These are phyloP conservation scores for Cylas formicarius DNA, from an alignment of 1,140 invertebrate species.

Conservation along the genomic window DNA sequence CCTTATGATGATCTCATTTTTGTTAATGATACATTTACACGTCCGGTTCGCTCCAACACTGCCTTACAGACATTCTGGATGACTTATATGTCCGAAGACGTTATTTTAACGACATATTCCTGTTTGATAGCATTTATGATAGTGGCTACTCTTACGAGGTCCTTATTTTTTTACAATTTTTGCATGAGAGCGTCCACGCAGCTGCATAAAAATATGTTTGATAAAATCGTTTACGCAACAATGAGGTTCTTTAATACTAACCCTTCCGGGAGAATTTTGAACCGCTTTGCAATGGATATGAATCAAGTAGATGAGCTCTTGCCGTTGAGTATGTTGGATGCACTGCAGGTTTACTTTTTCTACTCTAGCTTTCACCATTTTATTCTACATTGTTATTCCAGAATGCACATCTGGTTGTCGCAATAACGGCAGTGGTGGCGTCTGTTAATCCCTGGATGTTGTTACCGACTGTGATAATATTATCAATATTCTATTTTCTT, in stretches of 20 bases:
- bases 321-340: constrained; percentile 67
- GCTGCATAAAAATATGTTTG: constrained; percentile 78
- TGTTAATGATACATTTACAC: constrained; percentile 1
- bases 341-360: constrained; percentile 45
- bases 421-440: constrained; percentile 22
- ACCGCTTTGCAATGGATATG: constrained; percentile 67
- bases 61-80: constrained; percentile 13
- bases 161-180: constrained; percentile 63
- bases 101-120: constrained; percentile 4
- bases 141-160: constrained; percentile 52
- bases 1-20: too few relatives aligned
- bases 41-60: background rate
- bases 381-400: constrained; percentile 13
- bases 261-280: constrained; percentile 65
- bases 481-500: constrained; percentile 53
- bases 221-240: constrained; percentile 67
- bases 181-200: constrained; percentile 57
- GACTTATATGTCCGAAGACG: constrained; percentile 13
- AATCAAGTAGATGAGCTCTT: constrained; percentile 77
- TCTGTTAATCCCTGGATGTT: constrained; percentile 67
- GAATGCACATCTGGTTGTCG: constrained; percentile 19
- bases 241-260: constrained; percentile 88
- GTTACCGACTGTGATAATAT: constrained; percentile 59
- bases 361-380: background rate
- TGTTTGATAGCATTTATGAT: constrained; percentile 35